Evolutionary conservation across 2,888 invertebrate genomes (phyloP).

Genomic region (Cryptophagus acutangulus): DNA sequence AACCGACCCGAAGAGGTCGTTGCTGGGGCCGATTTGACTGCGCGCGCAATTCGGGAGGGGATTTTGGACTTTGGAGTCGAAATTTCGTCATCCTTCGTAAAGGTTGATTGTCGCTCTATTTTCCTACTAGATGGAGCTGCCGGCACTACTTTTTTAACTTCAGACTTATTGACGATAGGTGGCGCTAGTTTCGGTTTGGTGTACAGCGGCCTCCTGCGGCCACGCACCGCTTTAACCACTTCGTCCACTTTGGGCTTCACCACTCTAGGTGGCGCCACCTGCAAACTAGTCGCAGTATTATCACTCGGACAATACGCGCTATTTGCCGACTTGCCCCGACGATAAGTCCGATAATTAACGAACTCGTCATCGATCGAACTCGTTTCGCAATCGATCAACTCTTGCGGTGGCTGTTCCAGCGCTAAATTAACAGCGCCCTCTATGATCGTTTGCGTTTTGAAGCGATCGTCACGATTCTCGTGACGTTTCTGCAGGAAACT

Average conservation of each 20-base stretch:
- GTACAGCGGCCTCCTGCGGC: conserved; percentile 66
- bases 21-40: conserved; percentile 10
- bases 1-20: conserved; percentile 37
- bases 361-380: conserved; percentile 70
- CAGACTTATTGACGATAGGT: conserved; percentile 38
- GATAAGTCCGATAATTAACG: conserved; percentile 57
- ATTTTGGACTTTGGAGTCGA: conserved; percentile 30
- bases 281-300: conserved; percentile 47
- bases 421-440: conserved; percentile 52
- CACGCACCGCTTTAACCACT: conserved; percentile 48
- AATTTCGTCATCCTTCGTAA: conserved; percentile 74
- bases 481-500: conserved; percentile 53
- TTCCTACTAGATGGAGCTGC: conserved; percentile 14
- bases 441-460: conserved; percentile 65
- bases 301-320: conserved; percentile 36
- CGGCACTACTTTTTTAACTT: conserved; percentile 39
- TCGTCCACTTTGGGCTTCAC: conserved; percentile 50
- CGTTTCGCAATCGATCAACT: conserved; percentile 56
- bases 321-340: conserved; percentile 51
- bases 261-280: conserved; percentile 53
- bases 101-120: conserved; percentile 79
- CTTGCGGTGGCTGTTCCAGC: conserved; percentile 49
- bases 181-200: conserved; percentile 35
- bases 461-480: conserved; percentile 68
- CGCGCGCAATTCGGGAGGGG: conserved; percentile 34